Evolutionary conservation across 2,888 invertebrate genomes (phyloP), one percentile per base, ranked within the genome.

Genomic region (Philereme transversata): DNA sequence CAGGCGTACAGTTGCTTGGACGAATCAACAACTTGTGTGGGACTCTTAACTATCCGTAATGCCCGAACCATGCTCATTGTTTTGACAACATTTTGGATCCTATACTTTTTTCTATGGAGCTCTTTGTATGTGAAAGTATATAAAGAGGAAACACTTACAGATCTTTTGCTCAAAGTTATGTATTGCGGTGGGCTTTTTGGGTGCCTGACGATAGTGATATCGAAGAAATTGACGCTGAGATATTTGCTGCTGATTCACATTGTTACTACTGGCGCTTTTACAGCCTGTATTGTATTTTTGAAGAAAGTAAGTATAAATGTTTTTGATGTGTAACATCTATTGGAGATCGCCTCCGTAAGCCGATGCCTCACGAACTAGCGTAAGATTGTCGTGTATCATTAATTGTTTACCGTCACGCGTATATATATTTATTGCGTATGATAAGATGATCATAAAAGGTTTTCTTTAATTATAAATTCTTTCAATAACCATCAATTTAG

Each of bases 1-100:
- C 82, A 91, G 90, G 91, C 90, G 3, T 91, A 90, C 66, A 67
- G 76, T 59, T 79, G 81, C 44, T 70, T 91, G 64, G 90, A 90
- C 44, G 84, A 87, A 72, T 77, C 78, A n/a, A 81, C 79, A 59
- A 83, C 82, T 0, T 90, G 87, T 62, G 68, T 86, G 44, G 81
- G 78, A 57, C 73, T 89, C 35, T 66, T 89, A 43, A 78, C 78
- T 5, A 84, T 78, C 0, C 75, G 82, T 62, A 91, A 90, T 60
- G 79, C 86, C 8, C 79, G 83, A 68, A 65, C 83, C 3, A 69
- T 82, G 22, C 72, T 82, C 22, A 40, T 81, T 4, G 65, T 80
- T 33, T 69, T 75, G 2, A 45, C 77, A 4, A 46, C 77, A 41
- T 78, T 87, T 62, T 90, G 90, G 90, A 68, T 65, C 35, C 56